These are phyloP conservation scores for Drosophila anomalipes DNA, from an alignment of 2,888 invertebrate genomes.

Conservation along the genomic window DNA sequence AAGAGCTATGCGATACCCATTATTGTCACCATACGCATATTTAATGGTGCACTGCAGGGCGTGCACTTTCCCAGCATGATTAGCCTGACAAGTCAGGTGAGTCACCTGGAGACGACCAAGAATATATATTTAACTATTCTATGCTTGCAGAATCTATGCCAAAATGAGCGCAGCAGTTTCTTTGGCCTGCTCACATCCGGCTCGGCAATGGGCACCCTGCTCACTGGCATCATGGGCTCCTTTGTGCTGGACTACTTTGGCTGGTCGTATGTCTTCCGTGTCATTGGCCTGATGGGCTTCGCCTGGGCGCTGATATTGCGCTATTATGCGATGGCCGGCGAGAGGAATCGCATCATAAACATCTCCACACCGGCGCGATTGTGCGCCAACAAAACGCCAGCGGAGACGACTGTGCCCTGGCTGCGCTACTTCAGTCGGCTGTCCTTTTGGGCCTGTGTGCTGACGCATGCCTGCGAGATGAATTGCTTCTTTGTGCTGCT, in stretches of 20 bases:
- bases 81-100: constrained; percentile 88
- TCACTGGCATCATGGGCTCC: constrained; percentile 89
- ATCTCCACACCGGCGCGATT: constrained; percentile 84
- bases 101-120: constrained; percentile 1
- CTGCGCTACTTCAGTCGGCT: constrained; percentile 87
- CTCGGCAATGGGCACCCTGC: constrained; percentile 87
- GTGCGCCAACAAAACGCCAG: constrained; percentile 82
- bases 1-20: constrained; percentile 86
- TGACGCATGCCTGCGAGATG: constrained; percentile 90
- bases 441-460: constrained; percentile 90
- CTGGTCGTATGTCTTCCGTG: constrained; percentile 89
- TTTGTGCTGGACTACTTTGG: constrained; percentile 88
- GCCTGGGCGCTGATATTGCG: constrained; percentile 87
- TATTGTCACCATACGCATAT: constrained; percentile 87
- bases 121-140: neutral
- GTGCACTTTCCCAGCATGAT: constrained; percentile 90
- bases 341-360: constrained; percentile 84
- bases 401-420: constrained; percentile 87
- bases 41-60: constrained; percentile 89
- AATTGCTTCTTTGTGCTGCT: constrained; percentile 90
- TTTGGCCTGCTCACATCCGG: constrained; percentile 89
- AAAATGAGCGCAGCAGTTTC: constrained; percentile 88
- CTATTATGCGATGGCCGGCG: constrained; percentile 86
- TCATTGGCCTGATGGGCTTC: constrained; percentile 87
- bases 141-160: constrained; percentile 86